Conservation (phyloP, 2,797 vertebrate genomes). For the Coregonus ussuriensis region DNA sequence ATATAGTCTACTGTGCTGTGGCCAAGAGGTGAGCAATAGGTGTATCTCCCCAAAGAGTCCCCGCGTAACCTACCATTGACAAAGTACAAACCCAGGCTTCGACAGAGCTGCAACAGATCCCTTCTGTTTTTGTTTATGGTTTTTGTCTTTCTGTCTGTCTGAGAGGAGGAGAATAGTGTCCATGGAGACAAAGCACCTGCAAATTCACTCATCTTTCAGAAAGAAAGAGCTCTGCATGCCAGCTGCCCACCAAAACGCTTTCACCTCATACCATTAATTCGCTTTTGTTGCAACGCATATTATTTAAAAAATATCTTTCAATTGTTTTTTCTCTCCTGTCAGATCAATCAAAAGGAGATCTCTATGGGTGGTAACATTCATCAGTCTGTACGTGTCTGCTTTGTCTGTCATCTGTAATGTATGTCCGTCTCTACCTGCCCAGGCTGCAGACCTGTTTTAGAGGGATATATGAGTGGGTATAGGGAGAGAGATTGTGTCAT, state of each 20-base stretch:
- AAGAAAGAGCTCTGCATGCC: neutral
- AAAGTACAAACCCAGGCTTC: too few relatives aligned
- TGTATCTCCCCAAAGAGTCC: too few relatives aligned
- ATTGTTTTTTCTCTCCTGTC: neutral
- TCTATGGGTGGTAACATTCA: neutral
- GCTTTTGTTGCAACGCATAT: neutral
- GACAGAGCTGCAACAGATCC: too few relatives aligned
- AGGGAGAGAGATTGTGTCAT: neutral
- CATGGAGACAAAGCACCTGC: neutral
- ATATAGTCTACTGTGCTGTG: too few relatives aligned
- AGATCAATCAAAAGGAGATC: neutral
- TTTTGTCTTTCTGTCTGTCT: neutral
- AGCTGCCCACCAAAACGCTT: neutral
- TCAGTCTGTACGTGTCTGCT: neutral
- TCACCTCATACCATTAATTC: neutral
- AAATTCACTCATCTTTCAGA: neutral
- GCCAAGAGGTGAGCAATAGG: too few relatives aligned
- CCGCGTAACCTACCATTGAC: too few relatives aligned
- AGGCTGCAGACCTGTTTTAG: neutral
- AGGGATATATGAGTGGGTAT: neutral
- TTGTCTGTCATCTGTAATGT: neutral
- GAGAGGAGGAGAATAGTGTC: neutral
- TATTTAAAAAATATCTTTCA: neutral
- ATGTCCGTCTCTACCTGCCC: neutral
- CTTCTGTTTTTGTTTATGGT: too few relatives aligned